Conservation (phyloP, 2,113 vertebrate genomes). For the Notiomystis cincta region DNA sequence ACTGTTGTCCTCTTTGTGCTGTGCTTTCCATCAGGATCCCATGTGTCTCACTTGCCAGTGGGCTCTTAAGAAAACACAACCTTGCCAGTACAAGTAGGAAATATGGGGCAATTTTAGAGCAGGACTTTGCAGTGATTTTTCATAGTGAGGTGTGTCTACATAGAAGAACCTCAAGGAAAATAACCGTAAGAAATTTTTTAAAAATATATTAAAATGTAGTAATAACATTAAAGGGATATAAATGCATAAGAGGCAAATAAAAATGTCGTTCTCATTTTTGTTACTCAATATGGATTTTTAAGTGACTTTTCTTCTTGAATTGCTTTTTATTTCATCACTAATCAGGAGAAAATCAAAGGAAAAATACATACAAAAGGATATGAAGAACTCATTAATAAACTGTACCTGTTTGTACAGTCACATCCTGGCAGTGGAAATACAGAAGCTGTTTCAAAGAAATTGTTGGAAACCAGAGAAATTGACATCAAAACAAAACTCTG, state of each 20-base stretch:
- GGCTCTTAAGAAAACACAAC: neutral
- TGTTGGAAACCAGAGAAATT: neutral
- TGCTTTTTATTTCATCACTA: neutral
- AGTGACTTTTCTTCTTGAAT: neutral
- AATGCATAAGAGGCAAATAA: neutral
- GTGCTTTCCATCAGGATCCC: neutral
- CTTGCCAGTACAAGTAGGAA: neutral
- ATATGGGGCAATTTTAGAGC: neutral
- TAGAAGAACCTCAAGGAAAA: neutral
- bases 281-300: neutral
- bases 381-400: neutral
- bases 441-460: neutral
- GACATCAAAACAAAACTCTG: neutral
- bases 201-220: neutral
- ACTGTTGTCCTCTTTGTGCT: neutral
- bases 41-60: neutral
- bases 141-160: neutral
- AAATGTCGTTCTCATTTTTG: neutral
- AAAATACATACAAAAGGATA: neutral
- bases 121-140: neutral
- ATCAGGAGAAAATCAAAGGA: neutral
- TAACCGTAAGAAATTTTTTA: rapidly evolving
- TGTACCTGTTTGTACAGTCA: neutral
- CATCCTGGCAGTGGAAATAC: neutral
- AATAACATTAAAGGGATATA: neutral